Percentiles rank a stretch among this genome's conserved stretches.
phyloP scores from a whole-genome alignment of 2,797 vertebrate species.

The Botia kubotai region DNA sequence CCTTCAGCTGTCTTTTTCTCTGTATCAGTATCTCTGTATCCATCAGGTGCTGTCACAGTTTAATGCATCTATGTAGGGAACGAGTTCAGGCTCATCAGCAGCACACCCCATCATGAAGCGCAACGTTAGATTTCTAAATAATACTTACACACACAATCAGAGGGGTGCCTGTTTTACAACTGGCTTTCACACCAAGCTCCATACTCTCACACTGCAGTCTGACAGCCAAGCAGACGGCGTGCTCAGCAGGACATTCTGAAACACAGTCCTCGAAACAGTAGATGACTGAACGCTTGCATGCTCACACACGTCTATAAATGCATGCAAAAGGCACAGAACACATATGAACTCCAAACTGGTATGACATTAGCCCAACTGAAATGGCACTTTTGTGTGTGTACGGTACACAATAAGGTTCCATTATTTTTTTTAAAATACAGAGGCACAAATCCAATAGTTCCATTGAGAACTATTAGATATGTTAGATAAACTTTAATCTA shows the following conservation, averaged over 20 bases:
- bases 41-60: constrained; percentile 47
- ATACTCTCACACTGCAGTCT: constrained; percentile 39
- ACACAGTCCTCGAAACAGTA: constrained; percentile 44
- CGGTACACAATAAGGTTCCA: background rate
- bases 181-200: constrained; percentile 17
- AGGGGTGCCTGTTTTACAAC: constrained; percentile 45
- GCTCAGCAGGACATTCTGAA: constrained; percentile 50
- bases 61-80: constrained; percentile 53
- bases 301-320: constrained; percentile 30
- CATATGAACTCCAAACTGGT: background rate
- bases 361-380: background rate
- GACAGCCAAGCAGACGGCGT: constrained; percentile 58
- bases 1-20: constrained; percentile 38
- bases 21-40: constrained; percentile 24
- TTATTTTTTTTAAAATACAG: background rate
- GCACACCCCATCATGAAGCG: constrained; percentile 53
- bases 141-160: constrained; percentile 50
- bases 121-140: constrained; percentile 60
- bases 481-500: background rate
- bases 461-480: no score
- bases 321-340: constrained; percentile 7
- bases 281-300: constrained; percentile 23
- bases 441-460: background rate
- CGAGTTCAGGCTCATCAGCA: constrained; percentile 51
- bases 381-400: background rate